A percentile compares a stretch with the other conserved stretches of the same genome.
Evolutionary conservation across 2,113 vertebrate genomes (phyloP).

Genomic region (Anolis sagrei): DNA sequence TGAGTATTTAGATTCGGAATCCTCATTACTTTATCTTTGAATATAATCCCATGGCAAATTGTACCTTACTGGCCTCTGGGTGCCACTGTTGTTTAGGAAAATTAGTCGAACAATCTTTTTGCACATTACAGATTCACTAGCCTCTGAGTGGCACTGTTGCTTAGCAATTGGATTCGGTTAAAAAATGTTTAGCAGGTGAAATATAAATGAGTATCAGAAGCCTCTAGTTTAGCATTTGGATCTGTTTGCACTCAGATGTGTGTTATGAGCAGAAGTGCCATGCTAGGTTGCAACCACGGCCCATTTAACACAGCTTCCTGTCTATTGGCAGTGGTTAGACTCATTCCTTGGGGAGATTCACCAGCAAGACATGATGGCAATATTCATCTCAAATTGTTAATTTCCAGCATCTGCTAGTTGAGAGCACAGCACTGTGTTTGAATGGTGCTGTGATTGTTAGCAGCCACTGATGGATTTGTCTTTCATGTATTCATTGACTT

Average conservation of each 20-base stretch:
- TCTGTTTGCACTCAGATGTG: not conserved
- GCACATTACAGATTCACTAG: not conserved
- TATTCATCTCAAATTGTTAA: not conserved
- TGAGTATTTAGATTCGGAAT: not conserved
- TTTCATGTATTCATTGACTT: not conserved
- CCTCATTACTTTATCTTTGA: not conserved
- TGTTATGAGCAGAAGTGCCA: not conserved
- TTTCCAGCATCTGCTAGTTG: not conserved
- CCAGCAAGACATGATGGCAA: not conserved
- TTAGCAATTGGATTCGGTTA: slow-evolving; percentile 48
- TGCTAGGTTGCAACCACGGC: not conserved
- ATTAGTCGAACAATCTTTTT: not conserved
- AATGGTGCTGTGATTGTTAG: not conserved
- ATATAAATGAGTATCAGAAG: not conserved
- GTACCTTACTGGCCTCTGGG: not conserved
- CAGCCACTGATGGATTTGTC: not conserved
- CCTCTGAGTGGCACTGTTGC: slow-evolving; percentile 75
- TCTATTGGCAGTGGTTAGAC: not conserved
- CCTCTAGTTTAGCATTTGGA: slow-evolving; percentile 38
- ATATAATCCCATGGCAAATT: slow-evolving; percentile 11
- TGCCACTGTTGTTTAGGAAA: not conserved
- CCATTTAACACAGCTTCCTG: not conserved
- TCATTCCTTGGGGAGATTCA: not conserved
- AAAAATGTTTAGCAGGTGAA: slow-evolving; percentile 6
- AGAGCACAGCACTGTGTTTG: not conserved